A percentile compares a stretch with the other conserved stretches of the same genome.
Evolutionary conservation across 2,797 vertebrate genomes (phyloP).

Genomic region (Peromyscus eremicus): DNA sequence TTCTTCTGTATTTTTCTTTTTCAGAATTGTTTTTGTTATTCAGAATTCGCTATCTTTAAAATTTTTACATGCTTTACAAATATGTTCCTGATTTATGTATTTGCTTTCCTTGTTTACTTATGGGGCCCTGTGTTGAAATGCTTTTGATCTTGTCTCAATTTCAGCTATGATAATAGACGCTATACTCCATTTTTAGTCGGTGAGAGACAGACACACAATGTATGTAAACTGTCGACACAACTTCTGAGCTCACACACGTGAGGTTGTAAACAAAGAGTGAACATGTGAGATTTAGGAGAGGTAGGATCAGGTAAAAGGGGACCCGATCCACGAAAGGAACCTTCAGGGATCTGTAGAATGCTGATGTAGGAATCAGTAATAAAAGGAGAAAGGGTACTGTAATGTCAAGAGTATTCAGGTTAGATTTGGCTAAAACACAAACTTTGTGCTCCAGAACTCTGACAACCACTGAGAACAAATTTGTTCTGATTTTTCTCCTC

Average conservation of each 20-base stretch:
- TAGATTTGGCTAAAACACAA: not conserved
- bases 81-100: not conserved
- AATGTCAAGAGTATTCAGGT: not conserved
- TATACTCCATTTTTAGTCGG: slow-evolving; percentile 1
- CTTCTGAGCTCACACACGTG: not conserved
- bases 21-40: not conserved
- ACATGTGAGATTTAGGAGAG: slow-evolving; percentile 7
- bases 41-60: not conserved
- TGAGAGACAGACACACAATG: not conserved
- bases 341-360: not conserved
- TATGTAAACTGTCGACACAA: not conserved
- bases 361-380: not conserved
- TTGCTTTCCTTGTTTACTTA: slow-evolving; percentile 28
- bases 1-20: not conserved
- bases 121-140: not conserved
- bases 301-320: not conserved
- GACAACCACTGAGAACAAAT: not conserved
- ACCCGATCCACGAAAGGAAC: not conserved
- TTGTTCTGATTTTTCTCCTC: not conserved
- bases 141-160: not conserved
- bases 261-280: not conserved
- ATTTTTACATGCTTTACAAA: not conserved
- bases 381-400: not conserved
- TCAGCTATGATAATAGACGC: slow-evolving; percentile 38
- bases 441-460: slow-evolving; percentile 17